phyloP scores from a whole-genome alignment of 2,113 vertebrate species.

The Clarias macrocephalus region DNA sequence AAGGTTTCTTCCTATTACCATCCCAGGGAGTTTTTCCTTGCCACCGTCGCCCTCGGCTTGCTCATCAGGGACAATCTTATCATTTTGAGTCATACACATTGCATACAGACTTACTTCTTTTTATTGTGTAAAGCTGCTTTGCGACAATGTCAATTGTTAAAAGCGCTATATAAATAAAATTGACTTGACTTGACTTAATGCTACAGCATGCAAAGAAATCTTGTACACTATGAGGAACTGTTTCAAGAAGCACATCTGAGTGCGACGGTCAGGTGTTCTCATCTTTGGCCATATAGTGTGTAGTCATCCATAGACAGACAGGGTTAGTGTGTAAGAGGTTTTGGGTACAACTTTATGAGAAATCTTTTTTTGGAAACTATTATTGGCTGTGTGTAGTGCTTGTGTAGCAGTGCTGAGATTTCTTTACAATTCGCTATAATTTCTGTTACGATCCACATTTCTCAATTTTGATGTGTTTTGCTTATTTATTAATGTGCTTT shows the following conservation, averaged over 20 bases:
- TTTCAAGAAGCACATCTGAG: not conserved
- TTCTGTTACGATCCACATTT: not conserved
- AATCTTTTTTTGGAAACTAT: not conserved
- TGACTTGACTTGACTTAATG: too few relatives aligned
- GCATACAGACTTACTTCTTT: too few relatives aligned
- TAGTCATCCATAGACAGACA: not conserved
- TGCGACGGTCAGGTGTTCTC: not conserved
- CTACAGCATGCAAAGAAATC: not conserved
- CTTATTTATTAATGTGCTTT: conserved; percentile 16
- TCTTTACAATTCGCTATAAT: not conserved
- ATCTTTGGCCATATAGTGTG: not conserved
- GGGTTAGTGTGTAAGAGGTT: not conserved
- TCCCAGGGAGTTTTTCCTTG: too few relatives aligned
- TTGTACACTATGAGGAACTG: not conserved
- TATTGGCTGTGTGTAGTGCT: not conserved
- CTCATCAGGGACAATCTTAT: too few relatives aligned
- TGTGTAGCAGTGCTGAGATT: not conserved
- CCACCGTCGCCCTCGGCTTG: too few relatives aligned
- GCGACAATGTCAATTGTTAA: too few relatives aligned
- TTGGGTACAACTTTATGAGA: not conserved
- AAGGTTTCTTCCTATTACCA: too few relatives aligned
- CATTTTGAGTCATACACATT: too few relatives aligned
- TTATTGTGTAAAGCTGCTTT: too few relatives aligned
- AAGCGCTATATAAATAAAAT: too few relatives aligned
- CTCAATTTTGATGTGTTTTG: not conserved